Conservation (phyloP, 2,888 invertebrate species). For the Trilocha varians region DNA sequence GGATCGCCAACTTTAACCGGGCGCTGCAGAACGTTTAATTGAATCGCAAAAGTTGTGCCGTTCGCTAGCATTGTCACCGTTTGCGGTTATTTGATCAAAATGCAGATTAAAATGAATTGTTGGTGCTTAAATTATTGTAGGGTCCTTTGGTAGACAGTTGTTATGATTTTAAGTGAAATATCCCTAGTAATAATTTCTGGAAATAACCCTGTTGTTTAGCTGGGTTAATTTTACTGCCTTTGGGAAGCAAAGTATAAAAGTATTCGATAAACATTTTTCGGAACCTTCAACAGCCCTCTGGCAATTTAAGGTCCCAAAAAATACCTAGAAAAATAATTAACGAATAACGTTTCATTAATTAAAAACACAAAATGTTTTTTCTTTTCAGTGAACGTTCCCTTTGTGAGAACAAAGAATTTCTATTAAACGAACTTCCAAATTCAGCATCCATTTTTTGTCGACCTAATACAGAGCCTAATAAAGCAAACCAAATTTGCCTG, state of each 20-base stretch:
- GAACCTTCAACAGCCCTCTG: too few relatives aligned
- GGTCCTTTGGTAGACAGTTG: too few relatives aligned
- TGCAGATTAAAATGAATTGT: neutral
- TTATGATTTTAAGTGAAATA: too few relatives aligned
- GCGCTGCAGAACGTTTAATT: conserved; percentile 34
- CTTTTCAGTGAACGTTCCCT: neutral
- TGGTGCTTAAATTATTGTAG: neutral
- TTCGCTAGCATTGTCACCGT: conserved; percentile 8
- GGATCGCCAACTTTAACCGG: conserved; percentile 33
- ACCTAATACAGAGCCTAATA: conserved; percentile 20
- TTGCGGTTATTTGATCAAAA: neutral
- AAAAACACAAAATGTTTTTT: neutral
- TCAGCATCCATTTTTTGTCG: conserved; percentile 16
- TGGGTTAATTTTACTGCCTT: too few relatives aligned
- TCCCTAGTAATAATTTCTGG: too few relatives aligned
- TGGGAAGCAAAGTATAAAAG: too few relatives aligned
- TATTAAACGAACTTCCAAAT: conserved; percentile 10
- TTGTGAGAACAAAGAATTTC: conserved; percentile 15
- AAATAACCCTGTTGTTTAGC: too few relatives aligned
- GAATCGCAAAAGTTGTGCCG: conserved; percentile 25
- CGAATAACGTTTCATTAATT: too few relatives aligned
- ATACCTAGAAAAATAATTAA: too few relatives aligned
- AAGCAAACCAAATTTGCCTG: conserved; percentile 30
- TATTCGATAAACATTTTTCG: too few relatives aligned
- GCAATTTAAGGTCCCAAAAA: too few relatives aligned